These are phyloP conservation scores for Phyllostomus discolor DNA, from an alignment of 2,113 vertebrate genomes.

Conservation along the genomic window DNA sequence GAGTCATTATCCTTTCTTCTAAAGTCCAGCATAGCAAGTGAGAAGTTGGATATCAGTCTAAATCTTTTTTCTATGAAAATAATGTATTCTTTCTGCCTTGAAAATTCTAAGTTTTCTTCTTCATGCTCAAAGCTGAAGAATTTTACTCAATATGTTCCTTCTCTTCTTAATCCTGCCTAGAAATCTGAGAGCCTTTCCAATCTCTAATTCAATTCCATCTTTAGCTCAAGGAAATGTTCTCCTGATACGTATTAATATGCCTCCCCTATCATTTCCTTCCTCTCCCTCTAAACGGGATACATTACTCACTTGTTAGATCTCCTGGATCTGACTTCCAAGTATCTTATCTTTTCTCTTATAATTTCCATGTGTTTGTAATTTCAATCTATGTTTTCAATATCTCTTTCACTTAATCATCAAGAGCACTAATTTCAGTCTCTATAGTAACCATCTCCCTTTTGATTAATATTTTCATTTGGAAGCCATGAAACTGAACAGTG, in stretches of 20 bases:
- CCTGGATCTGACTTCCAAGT: not conserved
- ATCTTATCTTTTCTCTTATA: not conserved
- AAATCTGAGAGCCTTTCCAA: not conserved
- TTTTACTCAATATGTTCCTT: not conserved
- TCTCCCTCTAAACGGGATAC: not conserved
- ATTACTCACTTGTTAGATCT: not conserved
- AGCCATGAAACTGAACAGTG: not conserved
- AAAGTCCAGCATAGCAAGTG: not conserved
- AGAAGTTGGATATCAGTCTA: not conserved
- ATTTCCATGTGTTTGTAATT: not conserved
- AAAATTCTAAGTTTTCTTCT: not conserved
- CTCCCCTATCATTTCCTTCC: not conserved
- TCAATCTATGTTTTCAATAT: not conserved
- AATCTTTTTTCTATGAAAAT: not conserved
- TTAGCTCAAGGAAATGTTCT: not conserved
- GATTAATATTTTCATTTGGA: not conserved
- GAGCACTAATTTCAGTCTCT: not conserved
- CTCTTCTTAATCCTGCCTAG: not conserved
- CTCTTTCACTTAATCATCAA: not conserved
- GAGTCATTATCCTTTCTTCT: not conserved
- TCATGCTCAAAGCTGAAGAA: not conserved
- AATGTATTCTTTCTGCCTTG: not conserved
- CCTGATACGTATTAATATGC: not conserved
- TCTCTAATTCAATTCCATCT: not conserved
- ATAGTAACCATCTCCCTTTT: not conserved